A percentile compares a stretch with the other conserved stretches of the same genome.
Conservation (phyloP, 2,888 invertebrate genomes). For the Yponomeuta sedellus region DNA sequence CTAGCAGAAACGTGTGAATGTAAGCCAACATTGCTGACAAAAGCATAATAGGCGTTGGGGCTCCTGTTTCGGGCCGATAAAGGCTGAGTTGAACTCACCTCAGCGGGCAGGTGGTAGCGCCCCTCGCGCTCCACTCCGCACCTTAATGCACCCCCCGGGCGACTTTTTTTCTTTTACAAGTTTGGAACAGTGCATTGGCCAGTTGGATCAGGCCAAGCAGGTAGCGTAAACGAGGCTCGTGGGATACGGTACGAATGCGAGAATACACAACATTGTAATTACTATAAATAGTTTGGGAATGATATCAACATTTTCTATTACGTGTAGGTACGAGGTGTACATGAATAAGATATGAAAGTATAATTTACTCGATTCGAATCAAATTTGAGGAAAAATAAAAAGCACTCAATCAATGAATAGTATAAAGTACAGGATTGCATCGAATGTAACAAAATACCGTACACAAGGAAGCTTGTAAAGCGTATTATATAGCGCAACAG, state of each 20-base stretch:
- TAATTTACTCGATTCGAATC: neutral
- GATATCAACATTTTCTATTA: neutral
- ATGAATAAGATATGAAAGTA: neutral
- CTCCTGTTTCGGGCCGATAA: neutral
- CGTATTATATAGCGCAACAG: constrained; percentile 15
- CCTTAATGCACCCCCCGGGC: constrained; percentile 2
- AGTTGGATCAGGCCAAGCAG: constrained; percentile 6
- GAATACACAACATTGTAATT: neutral
- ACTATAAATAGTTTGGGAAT: neutral
- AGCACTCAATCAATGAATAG: neutral
- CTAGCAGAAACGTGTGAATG: neutral
- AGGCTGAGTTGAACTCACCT: neutral
- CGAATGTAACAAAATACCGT: neutral
- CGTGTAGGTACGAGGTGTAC: no score
- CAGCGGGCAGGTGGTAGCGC: constrained; percentile 16
- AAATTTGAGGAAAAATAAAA: neutral
- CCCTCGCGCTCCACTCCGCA: constrained; percentile 31
- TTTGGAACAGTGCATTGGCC: constrained; percentile 11
- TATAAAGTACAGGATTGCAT: neutral
- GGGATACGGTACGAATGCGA: neutral
- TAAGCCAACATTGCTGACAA: neutral
- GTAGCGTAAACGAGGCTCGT: constrained; percentile 2
- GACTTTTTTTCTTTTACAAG: constrained; percentile 5
- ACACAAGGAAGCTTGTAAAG: neutral
- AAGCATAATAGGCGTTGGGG: constrained; percentile 4